phyloP scores from a whole-genome alignment of 35 echinoderm and acorn worm species.

The Apostichopus japonicus region DNA sequence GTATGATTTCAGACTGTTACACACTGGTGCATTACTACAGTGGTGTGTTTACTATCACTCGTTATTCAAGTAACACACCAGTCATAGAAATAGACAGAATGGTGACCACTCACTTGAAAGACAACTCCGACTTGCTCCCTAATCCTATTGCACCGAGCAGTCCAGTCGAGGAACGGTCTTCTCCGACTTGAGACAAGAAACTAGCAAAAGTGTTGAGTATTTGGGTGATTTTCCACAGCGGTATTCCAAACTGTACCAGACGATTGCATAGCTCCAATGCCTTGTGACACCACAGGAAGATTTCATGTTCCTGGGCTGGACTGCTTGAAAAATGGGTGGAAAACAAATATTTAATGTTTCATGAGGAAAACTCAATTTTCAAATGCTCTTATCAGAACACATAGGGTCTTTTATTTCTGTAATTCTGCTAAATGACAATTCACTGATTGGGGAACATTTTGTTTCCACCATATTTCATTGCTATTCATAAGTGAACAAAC shows the following conservation, averaged over 20 bases:
- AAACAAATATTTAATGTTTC: neutral
- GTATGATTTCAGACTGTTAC: no score
- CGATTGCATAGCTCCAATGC: slow-evolving; percentile 78
- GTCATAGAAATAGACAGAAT: neutral
- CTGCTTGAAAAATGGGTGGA: neutral
- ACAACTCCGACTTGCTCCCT: slow-evolving; percentile 92
- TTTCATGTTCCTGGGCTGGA: slow-evolving; percentile 58
- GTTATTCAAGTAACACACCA: no score
- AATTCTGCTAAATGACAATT: no score
- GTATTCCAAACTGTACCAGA: slow-evolving; percentile 85
- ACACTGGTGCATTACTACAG: neutral
- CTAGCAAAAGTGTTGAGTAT: slow-evolving; percentile 85
- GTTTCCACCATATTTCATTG: no score
- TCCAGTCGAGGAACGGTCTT: slow-evolving; percentile 80
- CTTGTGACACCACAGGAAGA: slow-evolving; percentile 93
- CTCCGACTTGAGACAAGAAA: slow-evolving; percentile 67
- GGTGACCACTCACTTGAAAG: slow-evolving; percentile 74
- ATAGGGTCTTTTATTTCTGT: no score
- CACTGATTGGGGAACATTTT: no score
- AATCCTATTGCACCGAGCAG: slow-evolving; percentile 91
- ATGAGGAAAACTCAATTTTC: no score
- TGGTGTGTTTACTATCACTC: neutral
- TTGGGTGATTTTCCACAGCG: slow-evolving; percentile 61
- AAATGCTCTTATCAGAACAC: no score
- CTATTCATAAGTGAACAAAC: no score